Percentiles rank a stretch among this genome's conserved stretches.
Conservation (phyloP, 2,113 vertebrate species). For the Scomber japonicus region DNA sequence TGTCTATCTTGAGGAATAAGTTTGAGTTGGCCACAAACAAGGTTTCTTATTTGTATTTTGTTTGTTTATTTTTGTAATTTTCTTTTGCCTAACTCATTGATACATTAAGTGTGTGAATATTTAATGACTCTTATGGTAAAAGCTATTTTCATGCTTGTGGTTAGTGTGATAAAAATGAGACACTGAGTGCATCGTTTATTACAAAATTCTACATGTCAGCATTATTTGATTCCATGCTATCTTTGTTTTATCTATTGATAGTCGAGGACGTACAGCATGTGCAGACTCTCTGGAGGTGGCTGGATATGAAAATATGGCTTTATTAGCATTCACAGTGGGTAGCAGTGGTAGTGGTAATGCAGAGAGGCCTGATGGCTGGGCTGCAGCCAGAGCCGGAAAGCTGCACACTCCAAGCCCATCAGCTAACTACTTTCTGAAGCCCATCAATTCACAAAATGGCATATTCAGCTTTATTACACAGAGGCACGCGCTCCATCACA, state of each 20-base stretch:
- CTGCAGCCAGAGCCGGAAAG: slow-evolving; percentile 50
- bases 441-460: slow-evolving; percentile 65
- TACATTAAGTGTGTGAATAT: neutral
- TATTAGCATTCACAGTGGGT: slow-evolving; percentile 74
- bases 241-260: slow-evolving; percentile 29
- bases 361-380: slow-evolving; percentile 47
- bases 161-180: slow-evolving; percentile 10
- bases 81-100: neutral
- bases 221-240: slow-evolving; percentile 33
- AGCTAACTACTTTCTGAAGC: slow-evolving; percentile 55
- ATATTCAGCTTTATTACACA: slow-evolving; percentile 64
- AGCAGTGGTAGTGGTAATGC: slow-evolving; percentile 33
- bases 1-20: neutral
- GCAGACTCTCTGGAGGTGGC: slow-evolving; percentile 39
- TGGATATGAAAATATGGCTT: slow-evolving; percentile 56
- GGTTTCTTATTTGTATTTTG: neutral
- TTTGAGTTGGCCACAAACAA: neutral
- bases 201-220: slow-evolving; percentile 33
- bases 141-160: neutral
- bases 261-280: slow-evolving; percentile 8
- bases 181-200: slow-evolving; percentile 5
- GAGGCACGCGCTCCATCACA: slow-evolving; percentile 24
- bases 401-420: slow-evolving; percentile 47
- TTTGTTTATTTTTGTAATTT: neutral
- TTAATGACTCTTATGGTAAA: neutral